Evolutionary conservation across 2,113 vertebrate genomes (phyloP), one percentile per base, ranked within the genome.

Genomic region (Sitta europaea): DNA sequence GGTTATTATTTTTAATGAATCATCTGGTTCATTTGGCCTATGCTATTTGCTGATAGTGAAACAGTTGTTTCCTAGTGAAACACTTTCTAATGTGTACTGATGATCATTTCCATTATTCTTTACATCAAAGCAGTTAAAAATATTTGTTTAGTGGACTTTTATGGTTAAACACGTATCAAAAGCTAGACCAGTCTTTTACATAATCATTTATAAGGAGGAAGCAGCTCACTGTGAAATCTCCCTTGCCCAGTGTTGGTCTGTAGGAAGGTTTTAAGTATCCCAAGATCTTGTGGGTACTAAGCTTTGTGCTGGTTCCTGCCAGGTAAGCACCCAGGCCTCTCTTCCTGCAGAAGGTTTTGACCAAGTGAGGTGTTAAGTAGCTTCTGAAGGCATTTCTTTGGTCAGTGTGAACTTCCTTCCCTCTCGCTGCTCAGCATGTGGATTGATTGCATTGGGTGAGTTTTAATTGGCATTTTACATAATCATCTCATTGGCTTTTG

Each of bases 21-120:
- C 50, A 36, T 62, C 42, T 70, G 55, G 20, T 88, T 86, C 31
- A 61, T 86, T 90, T 84, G 75, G 40, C 74, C 55, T 53, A 11
- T 88, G 86, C 47, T 92, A 10, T 51, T 95, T 92, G 71, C 71
- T 90, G 94, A 73, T 93, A 93, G n/a, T 40, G 54, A 50, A 85
- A 29, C 81, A 79, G 38, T 48, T 61, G 33, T 85, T 90, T 87
- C 62, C 77, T 90, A 79, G 38, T 5, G 38, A 65, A 92, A 70
- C 68, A 43, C 63, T 90, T 90, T 80, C 53, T 65, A 21, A 40
- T 78, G 77, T 5, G n/a, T 76, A 24, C 58, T 63, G 51, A 12
- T 50, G 20, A 25, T 45, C 1, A 0, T 79, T 92, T 55, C 38
- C 42, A 78, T 84, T 91, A 75, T 91, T 87, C 81, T 81, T 91